Evolutionary conservation across 2,888 invertebrate species (phyloP), one percentile per base, ranked within the genome.

Genomic region (Carpatolechia fugitivella): DNA sequence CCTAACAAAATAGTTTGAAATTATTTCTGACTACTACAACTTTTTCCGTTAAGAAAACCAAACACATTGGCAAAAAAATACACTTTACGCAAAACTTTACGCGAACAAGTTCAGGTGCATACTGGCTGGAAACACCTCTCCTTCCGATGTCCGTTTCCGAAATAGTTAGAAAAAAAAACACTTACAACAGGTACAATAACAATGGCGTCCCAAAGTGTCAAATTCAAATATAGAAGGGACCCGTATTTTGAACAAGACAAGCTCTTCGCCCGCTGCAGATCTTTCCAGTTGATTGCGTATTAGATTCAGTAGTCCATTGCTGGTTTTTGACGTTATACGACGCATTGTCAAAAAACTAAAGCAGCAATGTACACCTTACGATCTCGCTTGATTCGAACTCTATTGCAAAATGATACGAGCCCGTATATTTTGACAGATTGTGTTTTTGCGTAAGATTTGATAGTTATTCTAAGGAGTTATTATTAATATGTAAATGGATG

Each of bases 141-240:
- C 65, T 74, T 77, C 79, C 78, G 74, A 78, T 82, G 85, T 87
- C 86, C 86, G 82, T 86, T 86, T 85, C 80, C 81, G 79, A 82
- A 83, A 78, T 82, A 82, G 47, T 5, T 13, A 35, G 31, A 48
- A 75, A 73, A 72, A 77, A 56, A 56, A 11, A 69, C 60, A 64
- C 66, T 65, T n/a, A 69, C 60, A 65, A 66, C 65, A 86, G 85
- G 86, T 88, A 84, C 67, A 69, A 41, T 41, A 18, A 75, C 71
- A 71, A 77, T 73, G 69, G 63, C 49, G 54, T 56, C 54, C 60
- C 56, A 60, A 63, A 60, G 60, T 58, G 56, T 54, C 24, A 49
- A 49, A 49, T 49, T 44, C 44, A 44, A 44, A 44, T 29, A 44
- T n/a, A 44, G 35, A 50, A 35, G 24, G 49, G 35, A 29, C 38